Conservation (phyloP, 2,113 vertebrate species). For the Setophaga kirtlandii region DNA sequence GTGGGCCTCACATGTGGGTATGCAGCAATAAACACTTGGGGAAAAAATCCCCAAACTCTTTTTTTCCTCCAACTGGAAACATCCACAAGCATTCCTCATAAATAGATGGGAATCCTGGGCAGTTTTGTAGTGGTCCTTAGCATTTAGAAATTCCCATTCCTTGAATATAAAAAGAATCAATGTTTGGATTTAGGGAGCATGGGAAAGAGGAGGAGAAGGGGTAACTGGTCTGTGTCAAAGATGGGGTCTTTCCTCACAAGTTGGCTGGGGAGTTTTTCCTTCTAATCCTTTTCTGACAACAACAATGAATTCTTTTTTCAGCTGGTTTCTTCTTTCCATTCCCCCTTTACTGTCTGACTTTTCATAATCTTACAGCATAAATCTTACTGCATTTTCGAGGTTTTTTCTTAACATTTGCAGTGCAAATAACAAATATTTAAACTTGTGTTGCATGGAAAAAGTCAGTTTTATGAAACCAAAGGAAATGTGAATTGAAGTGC, state of each 20-base stretch:
- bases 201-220: neutral
- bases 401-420: neutral
- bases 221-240: neutral
- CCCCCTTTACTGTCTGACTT: neutral
- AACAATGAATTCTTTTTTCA: neutral
- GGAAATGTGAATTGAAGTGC: neutral
- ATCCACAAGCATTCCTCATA: neutral
- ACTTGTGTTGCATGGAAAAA: neutral
- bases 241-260: neutral
- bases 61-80: neutral
- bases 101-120: neutral
- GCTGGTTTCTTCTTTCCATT: neutral
- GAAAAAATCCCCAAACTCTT: neutral
- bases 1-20: accelerated
- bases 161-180: neutral
- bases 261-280: neutral
- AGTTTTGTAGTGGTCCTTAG: neutral
- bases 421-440: conserved; percentile 4
- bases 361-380: neutral
- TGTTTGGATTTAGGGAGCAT: neutral
- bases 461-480: neutral
- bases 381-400: neutral
- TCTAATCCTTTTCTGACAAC: neutral
- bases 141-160: neutral
- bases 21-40: neutral